Percentiles rank a stretch among this genome's conserved stretches.
These are phyloP conservation scores for Hirtodrosophila cameraria DNA, from an alignment of 2,888 invertebrate species.

Conservation along the genomic window DNA sequence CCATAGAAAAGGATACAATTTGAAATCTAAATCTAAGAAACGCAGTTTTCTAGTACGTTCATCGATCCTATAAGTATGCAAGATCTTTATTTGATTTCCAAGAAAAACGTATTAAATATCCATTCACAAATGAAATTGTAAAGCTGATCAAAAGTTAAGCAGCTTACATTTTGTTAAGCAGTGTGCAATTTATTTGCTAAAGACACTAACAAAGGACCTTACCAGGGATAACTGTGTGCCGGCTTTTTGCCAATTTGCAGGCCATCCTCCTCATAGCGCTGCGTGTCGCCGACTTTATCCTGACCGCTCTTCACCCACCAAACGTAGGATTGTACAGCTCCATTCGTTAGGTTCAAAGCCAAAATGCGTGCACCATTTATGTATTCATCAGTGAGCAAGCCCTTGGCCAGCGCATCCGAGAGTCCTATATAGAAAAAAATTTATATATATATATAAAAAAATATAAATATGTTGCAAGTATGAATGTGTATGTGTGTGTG, in stretches of 20 bases:
- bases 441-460: slow-evolving; percentile 1
- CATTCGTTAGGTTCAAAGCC: slow-evolving; percentile 87
- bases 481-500: background rate
- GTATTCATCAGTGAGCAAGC: slow-evolving; percentile 87
- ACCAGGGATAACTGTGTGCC: slow-evolving; percentile 90
- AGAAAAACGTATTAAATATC: too few species aligned
- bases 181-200: too few species aligned
- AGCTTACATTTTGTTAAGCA: too few species aligned
- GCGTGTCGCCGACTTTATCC: slow-evolving; percentile 82
- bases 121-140: too few species aligned
- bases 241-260: slow-evolving; percentile 87
- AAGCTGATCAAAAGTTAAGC: too few species aligned
- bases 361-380: slow-evolving; percentile 87
- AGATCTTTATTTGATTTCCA: too few species aligned
- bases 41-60: too few species aligned
- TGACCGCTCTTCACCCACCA: slow-evolving; percentile 86
- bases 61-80: too few species aligned
- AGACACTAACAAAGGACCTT: slow-evolving; percentile 57
- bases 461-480: background rate
- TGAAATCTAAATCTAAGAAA: too few species aligned
- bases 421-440: slow-evolving; percentile 85
- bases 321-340: slow-evolving; percentile 86
- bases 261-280: slow-evolving; percentile 86
- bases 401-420: slow-evolving; percentile 90
- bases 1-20: too few species aligned